phyloP scores from a whole-genome alignment of 2,888 invertebrate genomes.

The Biston stratarius region DNA sequence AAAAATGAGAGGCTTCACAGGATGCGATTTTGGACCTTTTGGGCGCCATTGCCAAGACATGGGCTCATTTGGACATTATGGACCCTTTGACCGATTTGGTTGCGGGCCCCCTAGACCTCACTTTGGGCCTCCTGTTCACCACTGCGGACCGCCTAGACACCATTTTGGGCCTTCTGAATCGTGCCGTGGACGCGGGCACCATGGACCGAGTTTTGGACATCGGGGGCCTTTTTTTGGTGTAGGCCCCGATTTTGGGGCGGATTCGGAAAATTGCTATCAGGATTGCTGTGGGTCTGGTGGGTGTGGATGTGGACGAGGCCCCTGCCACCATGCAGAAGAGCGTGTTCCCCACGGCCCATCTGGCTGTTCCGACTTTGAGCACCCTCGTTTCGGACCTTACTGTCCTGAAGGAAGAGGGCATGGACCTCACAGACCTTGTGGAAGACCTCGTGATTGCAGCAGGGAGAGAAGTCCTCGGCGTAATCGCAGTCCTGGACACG shows the following conservation, averaged over 20 bases:
- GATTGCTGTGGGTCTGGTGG: constrained; percentile 9
- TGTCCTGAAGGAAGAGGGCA: constrained; percentile 3
- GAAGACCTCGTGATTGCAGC: constrained; percentile 10
- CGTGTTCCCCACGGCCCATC: constrained; percentile 1
- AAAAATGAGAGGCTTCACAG: constrained; percentile 23
- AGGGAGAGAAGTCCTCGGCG: constrained; percentile 12
- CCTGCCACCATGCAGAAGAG: constrained; percentile 6
- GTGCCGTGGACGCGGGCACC: not conserved
- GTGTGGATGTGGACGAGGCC: constrained; percentile 7
- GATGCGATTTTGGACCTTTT: constrained; percentile 19
- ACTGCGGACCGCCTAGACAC: constrained; percentile 9
- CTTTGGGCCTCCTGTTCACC: constrained; percentile 5
- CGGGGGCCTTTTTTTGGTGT: constrained; percentile 6
- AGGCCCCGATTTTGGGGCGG: constrained; percentile 13
- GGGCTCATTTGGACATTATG: constrained; percentile 20
- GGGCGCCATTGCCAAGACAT: constrained; percentile 23
- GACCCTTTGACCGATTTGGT: constrained; percentile 5
- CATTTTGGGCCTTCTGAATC: constrained; percentile 12
- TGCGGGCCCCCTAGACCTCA: constrained; percentile 15
- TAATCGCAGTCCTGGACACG: constrained; percentile 1
- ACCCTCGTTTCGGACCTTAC: not conserved
- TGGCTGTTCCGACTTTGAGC: constrained; percentile 6
- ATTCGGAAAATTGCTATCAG: constrained; percentile 10
- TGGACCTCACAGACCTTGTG: constrained; percentile 11
- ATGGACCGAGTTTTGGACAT: constrained; percentile 6